Percentiles rank a stretch among this genome's conserved stretches.
These are phyloP conservation scores for Neolamprologus tretocephalus DNA, from an alignment of 2,113 vertebrate genomes.

Conservation along the genomic window DNA sequence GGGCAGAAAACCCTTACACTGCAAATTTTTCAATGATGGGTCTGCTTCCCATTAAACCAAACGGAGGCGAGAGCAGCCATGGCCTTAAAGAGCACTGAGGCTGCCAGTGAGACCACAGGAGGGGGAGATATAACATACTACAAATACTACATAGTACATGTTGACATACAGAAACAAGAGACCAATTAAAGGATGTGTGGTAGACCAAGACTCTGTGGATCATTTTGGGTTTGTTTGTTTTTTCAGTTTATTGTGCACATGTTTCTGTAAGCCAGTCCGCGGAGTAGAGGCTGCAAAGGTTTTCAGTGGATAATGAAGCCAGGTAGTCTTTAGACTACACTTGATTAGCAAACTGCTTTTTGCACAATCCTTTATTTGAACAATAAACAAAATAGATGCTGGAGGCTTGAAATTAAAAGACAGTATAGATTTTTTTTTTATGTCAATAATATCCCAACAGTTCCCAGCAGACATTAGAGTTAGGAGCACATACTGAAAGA, in stretches of 20 bases:
- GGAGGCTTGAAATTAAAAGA: slow-evolving; percentile 67
- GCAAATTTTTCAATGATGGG: slow-evolving; percentile 47
- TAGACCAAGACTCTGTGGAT: slow-evolving; percentile 39
- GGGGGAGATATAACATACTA: background rate
- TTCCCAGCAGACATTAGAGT: slow-evolving; percentile 68
- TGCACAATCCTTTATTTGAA: slow-evolving; percentile 74
- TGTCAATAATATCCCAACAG: slow-evolving; percentile 54
- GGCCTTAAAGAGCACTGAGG: background rate
- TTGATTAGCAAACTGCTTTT: slow-evolving; percentile 63
- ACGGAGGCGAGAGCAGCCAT: background rate
- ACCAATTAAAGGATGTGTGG: slow-evolving; percentile 15
- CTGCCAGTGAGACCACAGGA: slow-evolving; percentile 36
- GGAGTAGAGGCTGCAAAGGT: slow-evolving; percentile 30
- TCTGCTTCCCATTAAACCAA: slow-evolving; percentile 51
- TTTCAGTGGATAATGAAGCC: slow-evolving; percentile 36
- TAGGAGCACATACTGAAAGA: slow-evolving; percentile 64
- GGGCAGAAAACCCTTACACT: slow-evolving; percentile 14
- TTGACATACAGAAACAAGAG: slow-evolving; percentile 16
- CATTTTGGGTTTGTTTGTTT: background rate
- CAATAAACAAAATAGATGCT: slow-evolving; percentile 69
- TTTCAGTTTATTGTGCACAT: slow-evolving; percentile 65
- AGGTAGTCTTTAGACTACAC: slow-evolving; percentile 44
- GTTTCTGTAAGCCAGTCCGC: slow-evolving; percentile 42
- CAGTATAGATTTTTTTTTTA: slow-evolving; percentile 55
- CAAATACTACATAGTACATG: background rate